Evolutionary conservation across 1,140 invertebrate genomes (phyloP).

Genomic region (Plodia interpunctella): DNA sequence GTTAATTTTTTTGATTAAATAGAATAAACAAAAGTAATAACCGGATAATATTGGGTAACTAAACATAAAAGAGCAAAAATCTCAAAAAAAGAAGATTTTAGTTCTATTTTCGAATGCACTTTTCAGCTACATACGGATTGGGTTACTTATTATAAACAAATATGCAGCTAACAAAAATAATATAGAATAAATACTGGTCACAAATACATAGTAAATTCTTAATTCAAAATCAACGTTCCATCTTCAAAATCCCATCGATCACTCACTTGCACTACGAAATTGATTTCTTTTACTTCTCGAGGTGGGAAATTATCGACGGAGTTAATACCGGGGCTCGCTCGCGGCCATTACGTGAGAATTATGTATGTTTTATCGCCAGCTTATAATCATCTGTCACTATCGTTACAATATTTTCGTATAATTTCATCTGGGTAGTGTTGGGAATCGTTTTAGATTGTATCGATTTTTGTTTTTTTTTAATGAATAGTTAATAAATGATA

Average conservation of each 20-base stretch:
- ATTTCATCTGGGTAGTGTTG: conserved; percentile 64
- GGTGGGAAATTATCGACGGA: conserved; percentile 28
- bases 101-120: no score
- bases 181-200: not conserved
- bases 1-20: no score
- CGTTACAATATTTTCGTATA: conserved; percentile 75
- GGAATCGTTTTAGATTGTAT: conserved; percentile 20
- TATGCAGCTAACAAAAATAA: not conserved
- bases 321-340: conserved; percentile 30
- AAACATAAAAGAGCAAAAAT: no score
- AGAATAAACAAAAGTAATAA: no score
- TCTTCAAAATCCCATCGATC: conserved; percentile 8
- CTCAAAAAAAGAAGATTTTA: no score
- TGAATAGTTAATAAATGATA: not conserved
- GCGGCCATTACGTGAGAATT: conserved; percentile 67
- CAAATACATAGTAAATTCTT: not conserved
- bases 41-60: no score
- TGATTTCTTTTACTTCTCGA: conserved; percentile 36
- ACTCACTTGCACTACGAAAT: conserved; percentile 31
- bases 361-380: conserved; percentile 76
- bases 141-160: no score
- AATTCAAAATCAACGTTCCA: not conserved
- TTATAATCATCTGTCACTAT: conserved; percentile 77
- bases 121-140: no score
- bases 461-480: conserved; percentile 20